Evolutionary conservation across 2,888 invertebrate species (phyloP).

Genomic region (Deladenus siricidicola): DNA sequence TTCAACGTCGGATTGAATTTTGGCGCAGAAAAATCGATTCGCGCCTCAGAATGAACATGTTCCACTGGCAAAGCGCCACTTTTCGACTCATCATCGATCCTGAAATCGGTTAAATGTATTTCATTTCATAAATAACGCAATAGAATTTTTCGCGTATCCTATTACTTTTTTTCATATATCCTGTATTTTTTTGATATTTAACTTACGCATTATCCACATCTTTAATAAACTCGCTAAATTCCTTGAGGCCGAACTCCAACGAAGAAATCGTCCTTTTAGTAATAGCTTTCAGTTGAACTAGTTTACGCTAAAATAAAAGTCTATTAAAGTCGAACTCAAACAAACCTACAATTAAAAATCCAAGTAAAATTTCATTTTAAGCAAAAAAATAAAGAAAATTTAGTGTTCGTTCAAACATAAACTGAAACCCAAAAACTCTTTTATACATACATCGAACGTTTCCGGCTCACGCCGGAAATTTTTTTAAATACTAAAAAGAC

Average conservation of each 20-base stretch:
- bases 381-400: not conserved
- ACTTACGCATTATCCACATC: constrained; percentile 11
- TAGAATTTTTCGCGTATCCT: no score
- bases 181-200: no score
- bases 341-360: not conserved
- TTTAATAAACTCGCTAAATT: constrained; percentile 3
- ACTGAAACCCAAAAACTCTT: no score
- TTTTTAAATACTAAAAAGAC: no score
- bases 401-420: not conserved
- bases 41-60: not conserved
- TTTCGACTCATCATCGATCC: constrained; percentile 2
- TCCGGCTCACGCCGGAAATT: no score
- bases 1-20: constrained; percentile 7
- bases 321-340: not conserved
- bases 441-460: no score
- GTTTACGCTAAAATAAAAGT: constrained; percentile 8
- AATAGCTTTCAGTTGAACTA: constrained; percentile 11
- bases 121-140: not conserved
- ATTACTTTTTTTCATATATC: no score
- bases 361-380: no score
- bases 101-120: not conserved
- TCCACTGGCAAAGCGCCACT: constrained; percentile 1
- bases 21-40: not conserved
- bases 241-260: constrained; percentile 8
- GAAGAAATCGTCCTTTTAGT: constrained; percentile 9